Evolutionary conservation across 2,888 invertebrate genomes (phyloP).

Genomic region (Acleris laterana): DNA sequence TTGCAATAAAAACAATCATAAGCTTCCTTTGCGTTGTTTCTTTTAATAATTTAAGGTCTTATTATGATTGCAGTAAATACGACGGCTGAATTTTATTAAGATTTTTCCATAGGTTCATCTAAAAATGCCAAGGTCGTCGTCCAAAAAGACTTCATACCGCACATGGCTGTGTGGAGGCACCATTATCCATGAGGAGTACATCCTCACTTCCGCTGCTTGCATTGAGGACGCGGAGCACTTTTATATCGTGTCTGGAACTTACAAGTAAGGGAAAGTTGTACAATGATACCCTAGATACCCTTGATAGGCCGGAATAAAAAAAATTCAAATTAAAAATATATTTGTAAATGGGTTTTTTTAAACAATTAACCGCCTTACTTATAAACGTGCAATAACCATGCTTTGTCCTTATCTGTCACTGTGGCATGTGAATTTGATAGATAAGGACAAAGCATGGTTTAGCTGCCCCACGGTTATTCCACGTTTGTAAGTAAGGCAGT

Average conservation of each 20-base stretch:
- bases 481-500: too few species aligned
- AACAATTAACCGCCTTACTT: too few species aligned
- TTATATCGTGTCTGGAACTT: conserved; percentile 72
- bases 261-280: conserved; percentile 55
- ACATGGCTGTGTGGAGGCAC: conserved; percentile 71
- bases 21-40: too few species aligned
- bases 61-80: too few species aligned
- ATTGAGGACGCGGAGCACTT: conserved; percentile 73
- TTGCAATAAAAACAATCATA: too few species aligned
- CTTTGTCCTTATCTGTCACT: too few species aligned
- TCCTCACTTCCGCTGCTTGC: conserved; percentile 74
- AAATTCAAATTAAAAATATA: not conserved
- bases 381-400: too few species aligned
- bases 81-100: not conserved
- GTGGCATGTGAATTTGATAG: too few species aligned
- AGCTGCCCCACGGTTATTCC: too few species aligned
- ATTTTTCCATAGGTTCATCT: conserved; percentile 59
- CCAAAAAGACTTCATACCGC: conserved; percentile 53
- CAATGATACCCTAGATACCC: not conserved
- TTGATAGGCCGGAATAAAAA: too few species aligned
- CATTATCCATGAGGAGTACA: conserved; percentile 69
- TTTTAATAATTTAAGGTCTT: too few species aligned
- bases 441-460: too few species aligned
- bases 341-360: not conserved
- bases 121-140: conserved; percentile 56